Percentiles rank a stretch among this genome's conserved stretches.
Conservation (phyloP, 2,888 invertebrate genomes). For the Cerceris ruficornis region DNA sequence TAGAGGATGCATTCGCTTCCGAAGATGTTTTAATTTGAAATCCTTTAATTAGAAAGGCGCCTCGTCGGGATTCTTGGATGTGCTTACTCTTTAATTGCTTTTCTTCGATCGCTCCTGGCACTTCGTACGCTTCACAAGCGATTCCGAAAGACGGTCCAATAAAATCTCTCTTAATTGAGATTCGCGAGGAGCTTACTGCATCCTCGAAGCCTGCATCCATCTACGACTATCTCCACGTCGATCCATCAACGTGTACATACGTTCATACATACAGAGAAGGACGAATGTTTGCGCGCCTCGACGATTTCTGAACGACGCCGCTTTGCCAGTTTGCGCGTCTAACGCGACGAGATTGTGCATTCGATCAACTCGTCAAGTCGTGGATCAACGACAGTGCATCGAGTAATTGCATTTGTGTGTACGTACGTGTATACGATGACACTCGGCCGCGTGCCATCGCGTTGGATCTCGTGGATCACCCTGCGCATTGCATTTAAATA, state of each 20-base stretch:
- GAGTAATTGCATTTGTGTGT: conserved; percentile 74
- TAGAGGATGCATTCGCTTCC: conserved; percentile 21
- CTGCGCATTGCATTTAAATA: conserved; percentile 65
- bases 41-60: conserved; percentile 60
- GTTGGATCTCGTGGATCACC: conserved; percentile 48
- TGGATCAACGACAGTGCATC: conserved; percentile 55
- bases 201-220: conserved; percentile 19
- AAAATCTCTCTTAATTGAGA: conserved; percentile 56
- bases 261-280: not conserved
- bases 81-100: conserved; percentile 66
- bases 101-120: conserved; percentile 48
- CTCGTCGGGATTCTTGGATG: conserved; percentile 40
- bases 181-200: conserved; percentile 27
- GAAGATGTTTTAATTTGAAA: conserved; percentile 62
- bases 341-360: conserved; percentile 23
- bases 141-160: conserved; percentile 40
- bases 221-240: too few relatives aligned
- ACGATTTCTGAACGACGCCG: conserved; percentile 2
- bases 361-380: conserved; percentile 44
- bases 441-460: conserved; percentile 25
- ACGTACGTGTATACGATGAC: conserved; percentile 50
- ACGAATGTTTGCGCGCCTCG: not conserved
- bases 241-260: not conserved
- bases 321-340: conserved; percentile 5
- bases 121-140: conserved; percentile 18